Evolutionary conservation across 2,888 invertebrate genomes (phyloP), one percentile per base, ranked within the genome.

Genomic region (Campoplex capitator): DNA sequence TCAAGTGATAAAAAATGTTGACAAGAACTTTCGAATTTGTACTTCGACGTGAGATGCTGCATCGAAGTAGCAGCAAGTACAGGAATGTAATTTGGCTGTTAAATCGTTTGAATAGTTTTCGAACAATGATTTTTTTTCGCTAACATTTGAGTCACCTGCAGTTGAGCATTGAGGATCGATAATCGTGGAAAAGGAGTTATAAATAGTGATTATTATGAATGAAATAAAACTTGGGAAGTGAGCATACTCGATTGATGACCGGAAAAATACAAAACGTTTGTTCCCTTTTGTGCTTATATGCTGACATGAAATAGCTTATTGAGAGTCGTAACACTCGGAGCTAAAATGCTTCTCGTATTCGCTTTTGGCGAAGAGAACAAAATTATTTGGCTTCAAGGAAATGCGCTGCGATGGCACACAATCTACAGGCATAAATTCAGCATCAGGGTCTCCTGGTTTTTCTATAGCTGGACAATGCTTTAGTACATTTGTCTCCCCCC

Each of bases 401-500:
- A 86, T 79, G 67, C 62, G 70, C 77, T 58, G 84, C 54, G 70
- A 58, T 54, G 13, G 75, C 65, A 79, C 54, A 58, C 58, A 82
- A 86, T 51, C 67, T 84, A 48, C 48, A 48, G 71, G 48, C 73
- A 84, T 71, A 85, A 80, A 88, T 77, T 79, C 80, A 23, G 38
- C 28, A 84, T 86, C 75, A 54, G 78, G 81, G 81, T 82, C 51
- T 82, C 84, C 85, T 71, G 58, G 16, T 56, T 42, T 77, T 35
- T 45, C 75, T 79, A 3, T 54, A 16, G 58, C 75, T 67, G 84
- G 87, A 87, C 87, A 87, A 87, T 85, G 83, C 28, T 32, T 28
- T 58, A 56, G 67, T 80, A 76, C 68, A 88, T 87, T 87, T 84
- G 76, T 75, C 54, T 85, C 85, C 85, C 88, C 85, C 74, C 23